Base-by-base conservation (phyloP, 1,140 invertebrate species). In the Adelges cooleyi region DNA sequence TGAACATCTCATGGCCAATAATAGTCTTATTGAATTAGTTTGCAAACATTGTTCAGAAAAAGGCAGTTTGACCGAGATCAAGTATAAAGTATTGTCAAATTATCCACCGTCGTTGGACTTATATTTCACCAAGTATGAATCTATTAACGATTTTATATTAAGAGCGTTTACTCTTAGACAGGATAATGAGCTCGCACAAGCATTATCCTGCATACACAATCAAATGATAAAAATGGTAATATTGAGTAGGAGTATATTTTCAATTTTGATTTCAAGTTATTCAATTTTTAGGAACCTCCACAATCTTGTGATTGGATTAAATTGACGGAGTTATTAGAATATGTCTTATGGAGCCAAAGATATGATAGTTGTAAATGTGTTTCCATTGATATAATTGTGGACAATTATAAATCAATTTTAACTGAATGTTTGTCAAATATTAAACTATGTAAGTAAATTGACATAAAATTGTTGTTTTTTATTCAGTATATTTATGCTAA, bases 351-450 rank as follows among this genome's bases (percentile, higher is more conserved):
- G 6, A 17, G n/a, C 17, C 22, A 48, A 29, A 23, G 40, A 22
- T 62, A 23, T 62, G 56, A 62, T 33, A 25, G 46, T 1, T 62
- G 56, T 18, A 62, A 62, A 18, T 46, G 13, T 20, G 56, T 25
- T 48, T 48, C 23, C 13, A 9, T 62, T 17, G 13, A 62, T 13
- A 48, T 62, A 29, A 62, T 62, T 27, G 18, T 48, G 8, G 8
- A 48, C 33, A 29, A 62, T 46, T 62, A 62, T 33, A n/a, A 29
- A 46, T 62, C 46, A 18, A 11, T 62, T 33, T 20, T 62, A 15
- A 22, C 8, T n/a, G 20, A 13, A 4, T 13, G n/a, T 0, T 20
- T 13, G 8, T 29, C 22, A 54, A 25, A 59, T 1, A 10, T 22
- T 0, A 33, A 48, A 22, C 18, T 48, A 10, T 62, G 56, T 48